phyloP scores from a whole-genome alignment of 1,140 invertebrate genomes.

The Tetramorium parvispinum region DNA sequence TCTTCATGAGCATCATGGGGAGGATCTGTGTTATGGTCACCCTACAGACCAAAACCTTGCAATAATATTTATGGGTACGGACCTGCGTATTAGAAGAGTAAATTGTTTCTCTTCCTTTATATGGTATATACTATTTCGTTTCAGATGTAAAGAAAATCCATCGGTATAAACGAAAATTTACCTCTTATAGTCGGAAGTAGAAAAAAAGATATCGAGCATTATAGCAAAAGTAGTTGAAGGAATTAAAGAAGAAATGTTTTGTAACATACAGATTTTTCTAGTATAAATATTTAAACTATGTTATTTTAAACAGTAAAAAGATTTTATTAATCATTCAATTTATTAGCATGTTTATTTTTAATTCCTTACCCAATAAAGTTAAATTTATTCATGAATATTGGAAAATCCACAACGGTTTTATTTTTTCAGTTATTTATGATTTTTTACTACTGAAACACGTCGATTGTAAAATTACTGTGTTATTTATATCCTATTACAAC shows the following conservation, averaged over 20 bases:
- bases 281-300: background rate
- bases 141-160: background rate
- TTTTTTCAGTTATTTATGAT: background rate
- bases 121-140: slow-evolving; percentile 3
- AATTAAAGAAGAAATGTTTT: background rate
- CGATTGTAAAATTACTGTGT: slow-evolving; percentile 30
- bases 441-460: background rate
- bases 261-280: background rate
- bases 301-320: background rate
- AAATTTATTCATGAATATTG: background rate
- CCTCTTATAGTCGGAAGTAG: background rate
- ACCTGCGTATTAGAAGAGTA: slow-evolving; percentile 50
- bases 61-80: slow-evolving; percentile 66
- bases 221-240: background rate
- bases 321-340: background rate
- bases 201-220: background rate
- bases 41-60: slow-evolving; percentile 52
- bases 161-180: slow-evolving; percentile 4
- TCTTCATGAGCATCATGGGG: slow-evolving; percentile 56
- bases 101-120: slow-evolving; percentile 32
- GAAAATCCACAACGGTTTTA: background rate
- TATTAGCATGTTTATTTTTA: background rate
- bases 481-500: slow-evolving; percentile 39
- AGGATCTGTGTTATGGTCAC: slow-evolving; percentile 35
- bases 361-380: background rate